Percentiles rank a stretch among this genome's conserved stretches.
These are phyloP conservation scores for Rhagoletis zephyria DNA, from an alignment of 1,140 invertebrate genomes.

Conservation along the genomic window DNA sequence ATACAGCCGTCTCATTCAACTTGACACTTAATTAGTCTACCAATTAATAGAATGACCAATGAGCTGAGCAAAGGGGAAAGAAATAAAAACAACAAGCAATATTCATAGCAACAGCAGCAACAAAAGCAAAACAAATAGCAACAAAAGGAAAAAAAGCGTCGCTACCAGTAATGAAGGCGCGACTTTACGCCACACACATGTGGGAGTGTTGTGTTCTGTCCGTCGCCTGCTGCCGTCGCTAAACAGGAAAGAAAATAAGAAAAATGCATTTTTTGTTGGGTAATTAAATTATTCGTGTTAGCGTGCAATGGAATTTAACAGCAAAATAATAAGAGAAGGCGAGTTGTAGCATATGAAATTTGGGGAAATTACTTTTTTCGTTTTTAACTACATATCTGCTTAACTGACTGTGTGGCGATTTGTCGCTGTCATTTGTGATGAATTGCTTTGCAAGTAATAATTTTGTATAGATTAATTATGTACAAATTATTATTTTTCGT, in stretches of 20 bases:
- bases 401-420: neutral
- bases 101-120: neutral
- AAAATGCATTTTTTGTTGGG: neutral
- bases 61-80: neutral
- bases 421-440: constrained; percentile 47
- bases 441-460: constrained; percentile 47
- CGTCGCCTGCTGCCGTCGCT: too few species aligned
- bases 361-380: neutral
- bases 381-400: neutral
- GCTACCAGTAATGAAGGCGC: neutral
- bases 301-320: constrained; percentile 24
- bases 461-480: constrained; percentile 38
- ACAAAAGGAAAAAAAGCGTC: too few species aligned
- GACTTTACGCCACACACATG: neutral
- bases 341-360: too few species aligned
- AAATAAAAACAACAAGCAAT: constrained; percentile 5
- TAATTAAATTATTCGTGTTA: constrained; percentile 36
- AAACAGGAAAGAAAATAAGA: constrained; percentile 1
- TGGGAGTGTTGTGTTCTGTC: neutral
- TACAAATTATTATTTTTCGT: neutral
- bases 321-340: neutral
- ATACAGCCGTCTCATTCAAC: neutral
- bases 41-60: constrained; percentile 50
- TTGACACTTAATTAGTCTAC: constrained; percentile 43
- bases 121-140: neutral